phyloP scores from a whole-genome alignment of 2,888 invertebrate species.

The Erynnis tages region DNA sequence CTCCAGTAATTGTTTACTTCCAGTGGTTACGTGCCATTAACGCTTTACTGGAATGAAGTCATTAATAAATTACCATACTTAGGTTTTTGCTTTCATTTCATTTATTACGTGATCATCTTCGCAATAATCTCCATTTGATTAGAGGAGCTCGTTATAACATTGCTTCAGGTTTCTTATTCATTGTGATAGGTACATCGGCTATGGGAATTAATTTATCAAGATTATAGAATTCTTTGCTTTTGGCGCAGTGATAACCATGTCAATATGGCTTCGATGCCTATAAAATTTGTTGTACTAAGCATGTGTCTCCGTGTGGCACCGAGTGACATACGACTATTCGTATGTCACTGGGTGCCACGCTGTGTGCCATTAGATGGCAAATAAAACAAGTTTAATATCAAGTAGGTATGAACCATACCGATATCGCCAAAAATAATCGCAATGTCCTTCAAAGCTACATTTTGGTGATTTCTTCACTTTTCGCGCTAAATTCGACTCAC shows the following conservation, averaged over 20 bases:
- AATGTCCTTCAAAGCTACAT: constrained; percentile 1
- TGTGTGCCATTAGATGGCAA: no score
- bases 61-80: constrained; percentile 23
- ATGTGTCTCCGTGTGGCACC: no score
- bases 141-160: background rate
- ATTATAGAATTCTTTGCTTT: no score
- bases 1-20: constrained; percentile 3
- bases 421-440: constrained; percentile 9
- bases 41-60: constrained; percentile 13
- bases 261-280: no score
- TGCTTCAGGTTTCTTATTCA: background rate
- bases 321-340: no score
- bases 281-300: no score
- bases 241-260: no score
- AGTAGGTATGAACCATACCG: no score
- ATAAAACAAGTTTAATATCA: no score
- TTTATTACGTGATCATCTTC: constrained; percentile 10
- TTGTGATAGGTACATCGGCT: background rate
- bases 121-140: background rate
- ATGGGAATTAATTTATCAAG: no score
- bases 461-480: constrained; percentile 16
- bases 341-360: no score
- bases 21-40: constrained; percentile 11
- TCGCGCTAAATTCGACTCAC: constrained; percentile 18
- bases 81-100: constrained; percentile 11